These are phyloP conservation scores for Atopsyche davidsoni DNA, from an alignment of 1,140 invertebrate genomes.

Conservation along the genomic window DNA sequence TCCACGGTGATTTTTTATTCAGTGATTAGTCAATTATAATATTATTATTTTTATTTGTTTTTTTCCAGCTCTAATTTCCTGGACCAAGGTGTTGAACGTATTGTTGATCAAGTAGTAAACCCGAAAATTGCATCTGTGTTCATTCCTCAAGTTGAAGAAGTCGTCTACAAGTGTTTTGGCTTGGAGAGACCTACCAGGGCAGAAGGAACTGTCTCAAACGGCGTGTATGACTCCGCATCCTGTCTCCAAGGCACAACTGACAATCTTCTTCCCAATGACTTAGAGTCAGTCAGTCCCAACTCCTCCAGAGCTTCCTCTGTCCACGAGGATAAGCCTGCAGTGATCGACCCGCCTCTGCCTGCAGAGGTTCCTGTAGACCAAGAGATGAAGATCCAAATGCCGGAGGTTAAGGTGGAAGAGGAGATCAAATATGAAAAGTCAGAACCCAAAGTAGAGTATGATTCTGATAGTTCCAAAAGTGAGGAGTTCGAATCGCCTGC, in stretches of 20 bases:
- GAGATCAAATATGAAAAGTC: conserved; percentile 31
- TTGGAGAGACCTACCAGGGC: conserved; percentile 39
- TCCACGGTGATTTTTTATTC: background rate
- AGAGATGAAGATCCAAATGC: conserved; percentile 32
- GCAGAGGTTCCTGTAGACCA: background rate
- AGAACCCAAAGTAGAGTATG: conserved; percentile 32
- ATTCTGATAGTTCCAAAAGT: conserved; percentile 50
- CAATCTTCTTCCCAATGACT: conserved; percentile 64
- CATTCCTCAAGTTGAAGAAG: conserved; percentile 83
- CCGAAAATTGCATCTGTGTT: conserved; percentile 84
- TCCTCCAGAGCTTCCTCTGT: conserved; percentile 61
- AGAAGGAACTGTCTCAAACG: conserved; percentile 8
- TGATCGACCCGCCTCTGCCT: background rate
- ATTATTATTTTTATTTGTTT: conserved; percentile 16
- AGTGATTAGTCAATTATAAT: conserved; percentile 3
- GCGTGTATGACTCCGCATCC: conserved; percentile 1
- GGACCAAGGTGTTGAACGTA: conserved; percentile 80
- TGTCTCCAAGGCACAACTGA: conserved; percentile 30
- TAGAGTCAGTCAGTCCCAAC: conserved; percentile 72
- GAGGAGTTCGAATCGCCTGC: conserved; percentile 62
- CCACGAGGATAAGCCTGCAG: conserved; percentile 38
- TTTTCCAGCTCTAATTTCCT: conserved; percentile 69
- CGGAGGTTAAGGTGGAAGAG: conserved; percentile 28
- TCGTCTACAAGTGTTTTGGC: conserved; percentile 83
- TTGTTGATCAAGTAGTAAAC: conserved; percentile 93